Percentiles rank a stretch among this genome's conserved stretches.
These are phyloP conservation scores for Galeruca laticollis DNA, from an alignment of 2,888 invertebrate species.

Conservation along the genomic window DNA sequence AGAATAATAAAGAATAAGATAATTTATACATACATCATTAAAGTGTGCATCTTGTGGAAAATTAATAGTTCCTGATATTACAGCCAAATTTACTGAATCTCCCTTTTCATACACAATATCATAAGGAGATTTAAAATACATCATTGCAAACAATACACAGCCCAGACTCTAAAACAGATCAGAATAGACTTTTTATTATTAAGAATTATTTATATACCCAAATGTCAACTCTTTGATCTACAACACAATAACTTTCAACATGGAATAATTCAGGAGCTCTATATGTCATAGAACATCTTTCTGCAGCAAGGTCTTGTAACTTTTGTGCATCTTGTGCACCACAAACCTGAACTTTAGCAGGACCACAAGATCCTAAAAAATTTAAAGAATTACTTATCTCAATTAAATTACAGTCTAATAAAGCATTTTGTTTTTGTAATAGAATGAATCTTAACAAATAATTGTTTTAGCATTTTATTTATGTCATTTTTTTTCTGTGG, in stretches of 20 bases:
- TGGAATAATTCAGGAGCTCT: conserved; percentile 89
- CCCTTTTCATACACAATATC: conserved; percentile 87
- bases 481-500: too few relatives aligned
- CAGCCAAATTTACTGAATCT: conserved; percentile 88
- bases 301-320: conserved; percentile 84
- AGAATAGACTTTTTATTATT: background rate
- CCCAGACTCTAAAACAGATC: conserved; percentile 78
- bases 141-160: conserved; percentile 86
- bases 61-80: conserved; percentile 79
- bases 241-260: conserved; percentile 82
- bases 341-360: conserved; percentile 75
- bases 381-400: background rate
- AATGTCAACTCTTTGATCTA: conserved; percentile 88
- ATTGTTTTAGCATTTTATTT: too few relatives aligned
- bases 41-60: conserved; percentile 79
- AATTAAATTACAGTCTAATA: background rate
- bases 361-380: conserved; percentile 73
- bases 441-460: too few relatives aligned
- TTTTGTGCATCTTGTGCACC: conserved; percentile 78
- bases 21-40: conserved; percentile 67
- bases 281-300: conserved; percentile 89
- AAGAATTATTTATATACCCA: conserved; percentile 72
- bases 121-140: conserved; percentile 88
- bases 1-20: conserved; percentile 10
- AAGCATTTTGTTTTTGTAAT: too few relatives aligned